These are phyloP conservation scores for Catalaphyllia jardinei DNA, from an alignment of 64 coral and sea anemone genomes.

Conservation along the genomic window DNA sequence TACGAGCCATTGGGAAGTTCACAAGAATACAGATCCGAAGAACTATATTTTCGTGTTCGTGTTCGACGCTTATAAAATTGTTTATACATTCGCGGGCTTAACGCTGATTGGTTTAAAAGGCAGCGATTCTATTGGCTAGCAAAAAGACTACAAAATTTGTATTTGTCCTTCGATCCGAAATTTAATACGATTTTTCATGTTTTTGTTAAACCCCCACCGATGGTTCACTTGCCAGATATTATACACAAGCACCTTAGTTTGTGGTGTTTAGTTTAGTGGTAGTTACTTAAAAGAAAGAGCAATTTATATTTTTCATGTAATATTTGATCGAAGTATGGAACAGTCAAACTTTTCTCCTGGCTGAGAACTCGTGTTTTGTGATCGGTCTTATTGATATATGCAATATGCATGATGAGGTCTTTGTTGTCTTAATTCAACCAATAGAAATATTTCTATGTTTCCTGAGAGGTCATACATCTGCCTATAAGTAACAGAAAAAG, in stretches of 20 bases:
- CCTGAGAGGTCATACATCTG: constrained; percentile 9
- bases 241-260: too few species aligned
- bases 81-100: background rate
- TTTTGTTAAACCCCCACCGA: background rate
- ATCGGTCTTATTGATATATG: too few species aligned
- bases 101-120: background rate
- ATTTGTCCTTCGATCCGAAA: background rate
- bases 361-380: too few species aligned
- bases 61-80: background rate
- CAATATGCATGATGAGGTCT: too few species aligned
- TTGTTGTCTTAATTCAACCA: background rate
- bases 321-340: too few species aligned
- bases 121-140: background rate
- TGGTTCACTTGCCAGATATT: background rate
- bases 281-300: too few species aligned
- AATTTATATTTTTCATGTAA: too few species aligned
- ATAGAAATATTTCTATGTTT: background rate
- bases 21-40: background rate
- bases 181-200: background rate
- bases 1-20: constrained; percentile 53
- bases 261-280: too few species aligned
- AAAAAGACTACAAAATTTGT: background rate
- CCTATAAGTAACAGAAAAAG: background rate
- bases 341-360: too few species aligned
- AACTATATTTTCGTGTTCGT: background rate